These are phyloP conservation scores for Todiramphus saurophagus DNA, from an alignment of 2,113 vertebrate species.

Conservation along the genomic window DNA sequence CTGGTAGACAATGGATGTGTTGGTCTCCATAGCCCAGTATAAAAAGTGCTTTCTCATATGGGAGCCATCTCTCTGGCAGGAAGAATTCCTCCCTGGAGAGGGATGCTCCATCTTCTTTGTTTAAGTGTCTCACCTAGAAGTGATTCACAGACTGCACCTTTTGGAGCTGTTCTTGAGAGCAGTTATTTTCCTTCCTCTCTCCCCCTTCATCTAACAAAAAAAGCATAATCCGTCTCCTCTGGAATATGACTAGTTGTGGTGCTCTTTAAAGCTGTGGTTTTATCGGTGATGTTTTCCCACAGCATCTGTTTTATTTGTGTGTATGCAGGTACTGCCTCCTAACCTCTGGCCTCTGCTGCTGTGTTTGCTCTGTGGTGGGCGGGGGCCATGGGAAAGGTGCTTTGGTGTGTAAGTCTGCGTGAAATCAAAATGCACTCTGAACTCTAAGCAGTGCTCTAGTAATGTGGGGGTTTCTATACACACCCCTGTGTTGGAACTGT, in stretches of 20 bases:
- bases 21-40: neutral
- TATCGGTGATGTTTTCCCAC: neutral
- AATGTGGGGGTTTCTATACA: neutral
- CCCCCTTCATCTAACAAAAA: neutral
- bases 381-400: neutral
- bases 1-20: neutral
- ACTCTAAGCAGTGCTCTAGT: neutral
- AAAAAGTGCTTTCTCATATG: neutral
- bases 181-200: neutral
- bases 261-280: neutral
- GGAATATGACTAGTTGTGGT: neutral
- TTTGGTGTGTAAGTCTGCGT: neutral
- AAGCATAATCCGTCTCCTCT: neutral
- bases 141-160: neutral
- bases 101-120: constrained; percentile 29
- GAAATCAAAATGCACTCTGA: neutral
- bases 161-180: neutral
- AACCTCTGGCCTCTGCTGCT: neutral
- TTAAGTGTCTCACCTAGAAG: constrained; percentile 1
- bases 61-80: neutral
- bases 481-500: neutral
- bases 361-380: neutral
- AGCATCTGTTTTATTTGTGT: neutral
- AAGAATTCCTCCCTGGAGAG: neutral
- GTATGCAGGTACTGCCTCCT: neutral